Conservation (phyloP, 2,797 vertebrate species). For the Coregonus ussuriensis region DNA sequence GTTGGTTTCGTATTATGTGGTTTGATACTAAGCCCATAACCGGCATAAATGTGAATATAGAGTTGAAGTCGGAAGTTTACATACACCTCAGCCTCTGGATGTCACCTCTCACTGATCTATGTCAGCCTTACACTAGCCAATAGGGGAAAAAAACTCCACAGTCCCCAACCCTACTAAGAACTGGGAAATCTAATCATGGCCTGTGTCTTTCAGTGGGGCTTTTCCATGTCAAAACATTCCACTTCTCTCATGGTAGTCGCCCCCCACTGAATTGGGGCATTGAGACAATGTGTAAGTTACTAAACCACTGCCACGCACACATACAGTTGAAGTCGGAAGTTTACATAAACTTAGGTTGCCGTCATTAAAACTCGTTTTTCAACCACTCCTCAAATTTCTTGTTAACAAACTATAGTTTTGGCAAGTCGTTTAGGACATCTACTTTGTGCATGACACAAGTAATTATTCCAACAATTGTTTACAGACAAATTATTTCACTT, state of each 20-base stretch:
- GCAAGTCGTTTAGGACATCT: too few species aligned
- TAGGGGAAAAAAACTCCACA: not conserved
- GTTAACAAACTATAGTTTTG: too few species aligned
- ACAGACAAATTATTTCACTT: too few species aligned
- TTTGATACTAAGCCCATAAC: not conserved
- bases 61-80: conserved; percentile 15
- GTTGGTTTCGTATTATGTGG: conserved; percentile 62
- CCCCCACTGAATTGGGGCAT: not conserved
- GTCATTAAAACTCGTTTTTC: too few species aligned
- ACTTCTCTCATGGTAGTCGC: not conserved
- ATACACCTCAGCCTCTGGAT: not conserved
- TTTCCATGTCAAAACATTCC: not conserved
- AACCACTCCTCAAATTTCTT: too few species aligned
- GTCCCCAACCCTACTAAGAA: not conserved
- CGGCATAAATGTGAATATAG: conserved; percentile 24
- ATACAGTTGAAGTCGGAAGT: too few species aligned
- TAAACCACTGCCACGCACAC: not conserved
- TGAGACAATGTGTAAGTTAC: not conserved
- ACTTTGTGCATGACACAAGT: too few species aligned
- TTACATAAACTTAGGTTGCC: too few species aligned
- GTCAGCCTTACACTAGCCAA: not conserved
- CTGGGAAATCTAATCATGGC: not conserved
- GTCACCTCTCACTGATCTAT: not conserved
- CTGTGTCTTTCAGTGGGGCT: not conserved
- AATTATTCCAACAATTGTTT: too few species aligned